phyloP scores from a whole-genome alignment of 2,113 vertebrate genomes.

The Heliornis fulica region DNA sequence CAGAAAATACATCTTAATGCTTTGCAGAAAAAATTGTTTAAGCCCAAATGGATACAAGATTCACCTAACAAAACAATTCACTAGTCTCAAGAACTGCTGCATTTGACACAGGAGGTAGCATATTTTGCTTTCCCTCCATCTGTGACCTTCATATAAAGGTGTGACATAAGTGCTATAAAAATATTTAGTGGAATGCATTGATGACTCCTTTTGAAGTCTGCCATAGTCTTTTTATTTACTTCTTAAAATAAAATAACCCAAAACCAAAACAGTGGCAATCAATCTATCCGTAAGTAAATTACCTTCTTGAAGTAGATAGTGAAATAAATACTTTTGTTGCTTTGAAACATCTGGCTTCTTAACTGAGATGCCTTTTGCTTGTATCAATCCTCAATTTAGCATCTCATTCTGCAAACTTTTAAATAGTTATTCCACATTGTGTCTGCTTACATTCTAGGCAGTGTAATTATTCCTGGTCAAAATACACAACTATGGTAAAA shows the following conservation, averaged over 20 bases:
- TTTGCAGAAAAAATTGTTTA: slow-evolving; percentile 17
- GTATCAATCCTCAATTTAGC: not conserved
- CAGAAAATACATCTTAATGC: slow-evolving; percentile 36
- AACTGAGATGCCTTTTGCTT: not conserved
- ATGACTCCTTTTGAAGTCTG: not conserved
- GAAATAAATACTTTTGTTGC: slow-evolving; percentile 21
- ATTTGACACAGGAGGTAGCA: not conserved
- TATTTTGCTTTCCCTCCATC: not conserved
- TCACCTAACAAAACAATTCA: slow-evolving; percentile 8
- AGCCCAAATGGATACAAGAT: slow-evolving; percentile 32
- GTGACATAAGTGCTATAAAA: slow-evolving; percentile 21
- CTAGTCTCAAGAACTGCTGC: not conserved
- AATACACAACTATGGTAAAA: not conserved
- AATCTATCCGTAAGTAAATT: slow-evolving; percentile 21
- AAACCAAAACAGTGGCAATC: no score
- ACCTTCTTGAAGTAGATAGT: not conserved
- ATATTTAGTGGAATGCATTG: slow-evolving; percentile 5
- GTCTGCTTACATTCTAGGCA: not conserved
- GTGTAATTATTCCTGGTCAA: not conserved
- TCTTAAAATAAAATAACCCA: not conserved
- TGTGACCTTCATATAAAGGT: slow-evolving; percentile 9
- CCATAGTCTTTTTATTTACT: slow-evolving; percentile 26
- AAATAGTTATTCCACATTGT: slow-evolving; percentile 9
- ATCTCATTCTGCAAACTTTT: slow-evolving; percentile 27
- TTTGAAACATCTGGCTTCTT: slow-evolving; percentile 44